These are phyloP conservation scores for Manacus vitellinus DNA, from an alignment of 2,113 vertebrate genomes.

Conservation along the genomic window DNA sequence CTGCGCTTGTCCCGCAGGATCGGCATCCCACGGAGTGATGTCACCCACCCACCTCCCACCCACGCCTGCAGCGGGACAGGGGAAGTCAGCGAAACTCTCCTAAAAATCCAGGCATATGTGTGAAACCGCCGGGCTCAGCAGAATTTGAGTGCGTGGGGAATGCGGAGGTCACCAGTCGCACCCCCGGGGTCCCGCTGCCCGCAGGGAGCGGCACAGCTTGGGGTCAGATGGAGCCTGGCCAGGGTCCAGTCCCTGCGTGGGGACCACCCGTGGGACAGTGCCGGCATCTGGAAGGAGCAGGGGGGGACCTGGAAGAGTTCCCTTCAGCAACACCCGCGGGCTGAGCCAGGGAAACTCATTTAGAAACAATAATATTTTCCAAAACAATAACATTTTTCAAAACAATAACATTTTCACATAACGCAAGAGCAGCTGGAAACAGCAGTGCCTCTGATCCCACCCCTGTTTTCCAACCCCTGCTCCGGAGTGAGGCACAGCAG, in stretches of 20 bases:
- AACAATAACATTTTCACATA: background rate
- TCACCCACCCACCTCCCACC: rapidly evolving
- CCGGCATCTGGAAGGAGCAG: background rate
- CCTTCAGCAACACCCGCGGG: background rate
- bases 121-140: background rate
- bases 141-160: background rate
- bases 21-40: rapidly evolving
- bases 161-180: background rate
- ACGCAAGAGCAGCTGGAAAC: background rate
- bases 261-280: rapidly evolving
- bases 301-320: rapidly evolving
- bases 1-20: rapidly evolving
- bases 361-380: background rate
- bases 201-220: background rate
- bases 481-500: background rate
- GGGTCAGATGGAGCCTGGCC: rapidly evolving
- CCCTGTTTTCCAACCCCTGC: background rate
- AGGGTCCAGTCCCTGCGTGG: background rate
- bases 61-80: background rate
- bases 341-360: rapidly evolving
- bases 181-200: background rate
- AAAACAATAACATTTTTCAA: background rate
- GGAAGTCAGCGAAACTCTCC: background rate
- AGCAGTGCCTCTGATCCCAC: background rate
- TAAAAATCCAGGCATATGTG: background rate